phyloP scores from a whole-genome alignment of 2,113 vertebrate species.

The Peromyscus maniculatus region DNA sequence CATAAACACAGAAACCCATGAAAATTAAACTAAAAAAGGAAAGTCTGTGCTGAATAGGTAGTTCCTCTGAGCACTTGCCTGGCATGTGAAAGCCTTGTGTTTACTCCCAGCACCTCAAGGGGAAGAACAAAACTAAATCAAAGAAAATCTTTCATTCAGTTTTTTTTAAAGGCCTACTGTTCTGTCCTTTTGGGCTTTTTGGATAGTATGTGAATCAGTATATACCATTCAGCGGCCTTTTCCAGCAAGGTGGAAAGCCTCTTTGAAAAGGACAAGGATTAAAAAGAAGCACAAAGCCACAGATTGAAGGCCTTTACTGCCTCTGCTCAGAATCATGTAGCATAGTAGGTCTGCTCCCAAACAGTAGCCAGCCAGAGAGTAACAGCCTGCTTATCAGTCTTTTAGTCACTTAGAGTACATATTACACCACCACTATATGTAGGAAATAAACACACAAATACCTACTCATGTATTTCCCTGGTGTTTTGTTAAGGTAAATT shows the following conservation, averaged over 20 bases:
- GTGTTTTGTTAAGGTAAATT: slow-evolving; percentile 23
- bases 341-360: slow-evolving; percentile 39
- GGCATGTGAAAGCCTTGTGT: neutral
- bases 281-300: slow-evolving; percentile 17
- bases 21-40: slow-evolving; percentile 64
- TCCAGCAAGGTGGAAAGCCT: slow-evolving; percentile 36
- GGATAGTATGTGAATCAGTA: slow-evolving; percentile 2
- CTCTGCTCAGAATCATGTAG: slow-evolving; percentile 34
- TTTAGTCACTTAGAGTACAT: neutral
- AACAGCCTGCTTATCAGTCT: slow-evolving; percentile 9
- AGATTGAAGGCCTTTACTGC: slow-evolving; percentile 40
- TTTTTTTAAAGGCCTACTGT: slow-evolving; percentile 24
- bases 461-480: neutral
- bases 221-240: slow-evolving; percentile 36
- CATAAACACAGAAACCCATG: slow-evolving; percentile 54
- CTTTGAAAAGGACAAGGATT: slow-evolving; percentile 57
- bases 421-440: slow-evolving; percentile 18
- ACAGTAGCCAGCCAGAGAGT: neutral
- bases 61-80: neutral
- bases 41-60: neutral
- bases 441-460: neutral
- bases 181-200: slow-evolving; percentile 57
- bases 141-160: slow-evolving; percentile 14
- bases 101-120: neutral
- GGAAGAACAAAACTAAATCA: neutral